Evolutionary conservation across 2,797 vertebrate genomes (phyloP).

Genomic region (Myripristis murdjan): DNA sequence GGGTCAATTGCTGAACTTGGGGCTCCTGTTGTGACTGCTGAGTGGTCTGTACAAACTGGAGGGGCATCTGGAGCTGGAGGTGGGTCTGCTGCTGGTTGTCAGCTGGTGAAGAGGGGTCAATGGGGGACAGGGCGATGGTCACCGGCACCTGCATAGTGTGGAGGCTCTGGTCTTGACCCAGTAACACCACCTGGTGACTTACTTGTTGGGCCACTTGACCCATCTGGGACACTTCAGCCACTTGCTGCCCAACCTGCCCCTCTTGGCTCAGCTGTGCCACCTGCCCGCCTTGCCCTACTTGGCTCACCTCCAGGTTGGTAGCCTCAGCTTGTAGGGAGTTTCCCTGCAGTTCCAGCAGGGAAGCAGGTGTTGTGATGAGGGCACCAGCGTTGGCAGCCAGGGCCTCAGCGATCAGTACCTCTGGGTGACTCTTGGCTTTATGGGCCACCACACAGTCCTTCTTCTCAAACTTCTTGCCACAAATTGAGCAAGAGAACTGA

Average conservation of each 20-base stretch:
- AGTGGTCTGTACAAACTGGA: conserved; percentile 85
- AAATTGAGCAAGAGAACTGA: conserved; percentile 95
- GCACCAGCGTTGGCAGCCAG: conserved; percentile 93
- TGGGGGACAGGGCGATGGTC: conserved; percentile 87
- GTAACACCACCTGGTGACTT: conserved; percentile 82
- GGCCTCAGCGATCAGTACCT: conserved; percentile 97
- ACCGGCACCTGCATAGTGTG: conserved; percentile 92
- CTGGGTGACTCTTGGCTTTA: conserved; percentile 89
- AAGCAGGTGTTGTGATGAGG: conserved; percentile 94
- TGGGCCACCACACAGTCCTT: conserved; percentile 98
- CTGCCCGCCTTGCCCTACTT: conserved; percentile 63
- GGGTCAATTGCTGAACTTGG: conserved; percentile 77
- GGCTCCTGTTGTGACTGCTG: conserved; percentile 81
- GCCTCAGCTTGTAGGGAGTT: conserved; percentile 64
- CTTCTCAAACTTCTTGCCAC: conserved; percentile 96
- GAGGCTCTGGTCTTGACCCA: conserved; percentile 88
- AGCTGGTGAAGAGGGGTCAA: conserved; percentile 88
- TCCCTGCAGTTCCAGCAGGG: conserved; percentile 86
- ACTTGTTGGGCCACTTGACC: conserved; percentile 71
- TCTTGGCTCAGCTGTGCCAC: conserved; percentile 72
- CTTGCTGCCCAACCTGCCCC: conserved; percentile 60
- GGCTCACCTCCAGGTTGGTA: conserved; percentile 53
- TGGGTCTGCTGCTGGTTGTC: conserved; percentile 84
- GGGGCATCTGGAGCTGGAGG: conserved; percentile 85
- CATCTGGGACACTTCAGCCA: conserved; percentile 70